Evolutionary conservation across 2,888 invertebrate species (phyloP), one percentile per base, ranked within the genome.

Genomic region (Campoplex capitator): DNA sequence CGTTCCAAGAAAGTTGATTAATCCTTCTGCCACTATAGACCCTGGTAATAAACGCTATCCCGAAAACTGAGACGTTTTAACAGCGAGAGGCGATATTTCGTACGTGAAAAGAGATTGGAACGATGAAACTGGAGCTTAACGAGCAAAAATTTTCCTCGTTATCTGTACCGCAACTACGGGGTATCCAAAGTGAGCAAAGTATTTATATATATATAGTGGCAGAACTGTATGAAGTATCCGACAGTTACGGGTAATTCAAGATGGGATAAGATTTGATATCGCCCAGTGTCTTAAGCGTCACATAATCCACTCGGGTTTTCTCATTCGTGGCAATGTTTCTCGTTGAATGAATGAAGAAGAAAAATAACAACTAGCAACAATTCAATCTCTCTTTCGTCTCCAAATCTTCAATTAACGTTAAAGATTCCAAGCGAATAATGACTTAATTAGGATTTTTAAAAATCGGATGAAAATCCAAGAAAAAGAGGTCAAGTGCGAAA

Each of bases 111-210:
- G 32, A 48, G 62, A 67, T 68, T 32, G 28, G 58, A 28, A 54
- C 75, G 76, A 77, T 75, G 87, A 83, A 89, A 88, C 77, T 76
- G 74, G 85, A 82, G 89, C 86, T 89, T 92, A 92, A 93, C 90
- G 91, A 93, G 91, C 89, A 88, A 89, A 90, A 92, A 91, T 89
- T 87, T 90, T 89, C 89, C 90, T 92, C 91, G 89, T 91, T 91
- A 91, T 91, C 89, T 86, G 42, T 78, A 35, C 70, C 74, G 13
- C 56, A 45, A 45, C 42, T 32, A 56, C 70, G 42, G 51, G n/a
- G 38, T 13, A 58, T 9, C 35, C 74, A 71, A 68, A n/a, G 42
- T 35, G 32, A 32, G 18, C 23, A 13, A 32, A 51, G 16, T 70
- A 54, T 54, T 54, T 51, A 28, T 70, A 81, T 74, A 71, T 74